A percentile compares a stretch with the other conserved stretches of the same genome.
Evolutionary conservation across 2,113 vertebrate species (phyloP).

Genomic region (Brachypteracias leptosomus): DNA sequence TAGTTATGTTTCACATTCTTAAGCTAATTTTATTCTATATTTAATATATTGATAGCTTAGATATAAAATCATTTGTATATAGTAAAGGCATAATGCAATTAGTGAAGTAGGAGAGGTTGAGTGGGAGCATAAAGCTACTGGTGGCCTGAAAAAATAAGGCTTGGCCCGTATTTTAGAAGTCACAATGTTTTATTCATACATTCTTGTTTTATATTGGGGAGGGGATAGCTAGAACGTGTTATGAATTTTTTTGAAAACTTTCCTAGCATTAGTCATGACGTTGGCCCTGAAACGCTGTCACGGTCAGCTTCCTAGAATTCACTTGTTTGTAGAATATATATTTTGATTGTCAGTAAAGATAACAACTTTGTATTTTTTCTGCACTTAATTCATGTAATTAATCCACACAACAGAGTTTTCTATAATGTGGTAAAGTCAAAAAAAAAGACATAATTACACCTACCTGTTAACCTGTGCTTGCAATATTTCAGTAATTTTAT

Average conservation of each 20-base stretch:
- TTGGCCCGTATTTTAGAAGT: conserved; percentile 45
- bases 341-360: conserved; percentile 62
- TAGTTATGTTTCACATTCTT: conserved; percentile 67
- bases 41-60: conserved; percentile 79
- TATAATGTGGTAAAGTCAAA: neutral
- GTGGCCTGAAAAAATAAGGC: neutral
- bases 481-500: conserved; percentile 46
- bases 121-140: conserved; percentile 19
- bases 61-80: conserved; percentile 75
- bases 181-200: conserved; percentile 37
- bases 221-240: conserved; percentile 41
- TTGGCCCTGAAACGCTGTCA: conserved; percentile 20
- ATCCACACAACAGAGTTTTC: conserved; percentile 45
- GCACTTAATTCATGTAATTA: conserved; percentile 64
- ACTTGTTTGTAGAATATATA: conserved; percentile 44
- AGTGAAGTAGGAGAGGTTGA: conserved; percentile 46
- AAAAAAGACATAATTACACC: neutral
- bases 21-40: conserved; percentile 76
- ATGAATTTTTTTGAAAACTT: conserved; percentile 24
- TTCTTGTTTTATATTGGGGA: conserved; percentile 40
- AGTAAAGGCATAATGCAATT: conserved; percentile 63
- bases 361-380: conserved; percentile 60
- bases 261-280: conserved; percentile 42
- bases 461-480: conserved; percentile 64
- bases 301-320: conserved; percentile 43